A percentile compares a stretch with the other conserved stretches of the same genome.
phyloP scores from a whole-genome alignment of 1,140 invertebrate species.

The Littorina saxatilis region DNA sequence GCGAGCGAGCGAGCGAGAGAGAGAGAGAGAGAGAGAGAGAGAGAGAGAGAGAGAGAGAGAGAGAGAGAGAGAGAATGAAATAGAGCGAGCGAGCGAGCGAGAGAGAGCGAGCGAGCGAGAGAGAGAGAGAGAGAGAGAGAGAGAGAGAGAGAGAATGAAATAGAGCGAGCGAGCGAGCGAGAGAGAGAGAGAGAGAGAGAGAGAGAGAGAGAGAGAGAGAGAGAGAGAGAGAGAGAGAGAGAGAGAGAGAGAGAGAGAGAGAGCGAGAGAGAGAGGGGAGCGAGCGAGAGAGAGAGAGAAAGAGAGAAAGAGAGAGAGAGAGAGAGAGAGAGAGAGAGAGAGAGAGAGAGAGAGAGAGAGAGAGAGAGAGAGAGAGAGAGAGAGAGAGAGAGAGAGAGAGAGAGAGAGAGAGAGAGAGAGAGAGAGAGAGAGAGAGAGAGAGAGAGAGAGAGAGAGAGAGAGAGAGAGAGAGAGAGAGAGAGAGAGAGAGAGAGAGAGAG shows the following conservation, averaged over 20 bases:
- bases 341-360: neutral
- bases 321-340: conserved; percentile 10
- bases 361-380: too few relatives aligned
- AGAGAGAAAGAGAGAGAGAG: neutral
- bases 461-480: too few relatives aligned
- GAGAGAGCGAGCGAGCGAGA: conserved; percentile 21
- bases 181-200: conserved; percentile 27
- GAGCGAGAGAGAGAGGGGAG: too few relatives aligned
- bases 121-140: neutral
- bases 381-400: too few relatives aligned
- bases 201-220: neutral
- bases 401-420: conserved; percentile 14
- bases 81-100: neutral
- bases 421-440: neutral
- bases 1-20: neutral
- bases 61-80: neutral
- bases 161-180: neutral
- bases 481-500: neutral
- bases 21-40: neutral
- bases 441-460: conserved; percentile 3
- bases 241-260: neutral
- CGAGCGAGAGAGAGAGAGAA: too few relatives aligned
- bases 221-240: conserved; percentile 15
- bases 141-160: neutral
- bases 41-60: neutral